These are phyloP conservation scores for Diarsia rubi DNA, from an alignment of 2,888 invertebrate genomes.

Conservation along the genomic window DNA sequence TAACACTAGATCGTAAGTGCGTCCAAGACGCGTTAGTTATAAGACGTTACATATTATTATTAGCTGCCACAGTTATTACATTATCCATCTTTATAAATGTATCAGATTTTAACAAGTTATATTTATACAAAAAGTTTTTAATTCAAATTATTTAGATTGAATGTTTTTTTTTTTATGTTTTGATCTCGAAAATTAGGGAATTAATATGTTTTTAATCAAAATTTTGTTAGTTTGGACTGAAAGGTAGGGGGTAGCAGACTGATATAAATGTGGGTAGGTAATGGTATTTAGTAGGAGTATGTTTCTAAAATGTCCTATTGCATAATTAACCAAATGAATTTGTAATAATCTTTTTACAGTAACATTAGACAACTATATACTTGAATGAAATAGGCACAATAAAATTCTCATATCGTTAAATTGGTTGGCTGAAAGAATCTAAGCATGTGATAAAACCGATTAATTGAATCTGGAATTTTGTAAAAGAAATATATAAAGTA, in stretches of 20 bases:
- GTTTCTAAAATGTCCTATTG: conserved; percentile 42
- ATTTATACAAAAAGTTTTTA: conserved; percentile 62
- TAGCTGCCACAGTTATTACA: conserved; percentile 68
- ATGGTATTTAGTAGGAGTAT: conserved; percentile 31
- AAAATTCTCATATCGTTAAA: conserved; percentile 61
- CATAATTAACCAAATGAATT: conserved; percentile 20
- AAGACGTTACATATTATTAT: conserved; percentile 65
- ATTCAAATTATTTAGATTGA: conserved; percentile 57
- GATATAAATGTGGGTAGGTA: conserved; percentile 47
- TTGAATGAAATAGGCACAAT: conserved; percentile 30
- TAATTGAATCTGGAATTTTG: conserved; percentile 49
- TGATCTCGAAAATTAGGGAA: conserved; percentile 74
- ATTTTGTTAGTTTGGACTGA: conserved; percentile 36
- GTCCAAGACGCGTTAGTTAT: conserved; percentile 82
- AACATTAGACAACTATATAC: conserved; percentile 32
- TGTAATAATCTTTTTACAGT: conserved; percentile 27
- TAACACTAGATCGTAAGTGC: conserved; percentile 77
- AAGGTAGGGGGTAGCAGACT: conserved; percentile 59
- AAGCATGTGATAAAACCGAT: conserved; percentile 57
- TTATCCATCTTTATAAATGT: conserved; percentile 68
- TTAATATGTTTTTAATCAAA: conserved; percentile 25
- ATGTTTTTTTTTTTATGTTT: conserved; percentile 60
- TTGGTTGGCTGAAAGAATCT: conserved; percentile 61
- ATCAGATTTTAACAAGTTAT: conserved; percentile 75
- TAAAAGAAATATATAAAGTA: conserved; percentile 54